Evolutionary conservation across 2,888 invertebrate genomes (phyloP).

Genomic region (Abscondita cerata): DNA sequence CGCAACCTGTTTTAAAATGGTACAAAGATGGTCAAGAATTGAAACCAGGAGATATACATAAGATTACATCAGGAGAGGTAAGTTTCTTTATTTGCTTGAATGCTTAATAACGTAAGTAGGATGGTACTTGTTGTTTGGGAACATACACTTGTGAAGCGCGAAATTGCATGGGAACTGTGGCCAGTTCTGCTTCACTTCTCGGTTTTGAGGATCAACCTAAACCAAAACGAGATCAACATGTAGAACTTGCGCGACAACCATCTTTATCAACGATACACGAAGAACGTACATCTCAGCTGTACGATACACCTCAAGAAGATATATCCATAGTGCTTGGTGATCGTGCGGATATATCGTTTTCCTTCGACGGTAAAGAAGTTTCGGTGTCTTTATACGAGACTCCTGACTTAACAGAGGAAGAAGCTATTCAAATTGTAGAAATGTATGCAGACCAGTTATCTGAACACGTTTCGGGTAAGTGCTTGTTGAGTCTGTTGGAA

Average conservation of each 20-base stretch:
- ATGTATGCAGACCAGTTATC: conserved; percentile 94
- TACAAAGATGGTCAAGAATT: conserved; percentile 90
- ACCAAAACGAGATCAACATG: conserved; percentile 61
- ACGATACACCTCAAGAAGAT: conserved; percentile 78
- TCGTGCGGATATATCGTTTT: conserved; percentile 86
- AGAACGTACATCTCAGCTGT: conserved; percentile 87
- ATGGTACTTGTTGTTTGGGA: conserved; percentile 88
- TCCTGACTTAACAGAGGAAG: conserved; percentile 90
- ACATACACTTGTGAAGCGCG: conserved; percentile 91
- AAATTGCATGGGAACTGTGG: conserved; percentile 90
- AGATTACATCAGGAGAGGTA: conserved; percentile 84
- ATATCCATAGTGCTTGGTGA: conserved; percentile 76
- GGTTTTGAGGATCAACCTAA: conserved; percentile 81
- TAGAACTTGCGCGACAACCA: conserved; percentile 73
- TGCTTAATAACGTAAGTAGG: conserved; percentile 52
- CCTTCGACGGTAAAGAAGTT: conserved; percentile 91
- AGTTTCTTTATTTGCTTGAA: conserved; percentile 19
- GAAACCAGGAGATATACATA: conserved; percentile 90
- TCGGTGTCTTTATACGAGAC: conserved; percentile 92
- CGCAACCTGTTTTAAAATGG: conserved; percentile 90
- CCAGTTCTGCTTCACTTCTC: conserved; percentile 85
- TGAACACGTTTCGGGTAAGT: conserved; percentile 76
- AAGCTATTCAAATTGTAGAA: conserved; percentile 89
- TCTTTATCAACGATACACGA: conserved; percentile 91
- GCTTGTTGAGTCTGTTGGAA: background rate